Base-by-base conservation (phyloP, 2,797 vertebrate species). In the Chiroxiphia lanceolata region DNA sequence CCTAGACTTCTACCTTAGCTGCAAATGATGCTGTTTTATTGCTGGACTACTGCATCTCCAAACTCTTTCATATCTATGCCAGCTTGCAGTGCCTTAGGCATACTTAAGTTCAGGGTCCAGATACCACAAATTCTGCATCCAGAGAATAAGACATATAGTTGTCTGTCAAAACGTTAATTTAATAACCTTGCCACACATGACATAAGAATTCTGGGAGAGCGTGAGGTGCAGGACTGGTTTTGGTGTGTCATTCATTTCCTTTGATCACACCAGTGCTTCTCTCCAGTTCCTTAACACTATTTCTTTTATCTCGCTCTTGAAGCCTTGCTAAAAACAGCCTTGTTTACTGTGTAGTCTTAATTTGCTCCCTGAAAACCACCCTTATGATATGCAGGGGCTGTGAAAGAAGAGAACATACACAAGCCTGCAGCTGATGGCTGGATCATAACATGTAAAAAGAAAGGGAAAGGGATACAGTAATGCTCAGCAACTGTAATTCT, bases 301-400 rank as follows among this genome's bases (percentile, higher is more conserved):
- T 89, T 81, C 11, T 70, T 80, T 61, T 78, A 44, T 74, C 18
- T 72, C 8, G 45, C 50, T 69, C 21, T 94, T 63, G 15, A 38
- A 75, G 19, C 51, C 38, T 81, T 78, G 65, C 26, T 83, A 70
- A 50, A 86, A 84, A 69, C 18, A 83, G 15, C 79, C 17, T 68
- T 9, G 0, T 69, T 82, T 76, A 64, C 68, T 78, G 18, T 18
- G 8, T 11, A 34, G 56, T 74, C 64, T 85, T 87, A 74, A 86
- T 90, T 88, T 74, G 9, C n/a, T 83, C 34, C 16, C 29, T 81
- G 69, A 88, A 86, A 88, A 78, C 29, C 36, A 13, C 64, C 45
- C 45, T 70, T 75, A 11, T 31, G 61, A 53, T 68, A 18, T 50
- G 40, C 45, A 31, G 57, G 57, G 22, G 29, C 44, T 13, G 1